Conservation (phyloP, 2,113 vertebrate species). For the Brachionichthys hirsutus region DNA sequence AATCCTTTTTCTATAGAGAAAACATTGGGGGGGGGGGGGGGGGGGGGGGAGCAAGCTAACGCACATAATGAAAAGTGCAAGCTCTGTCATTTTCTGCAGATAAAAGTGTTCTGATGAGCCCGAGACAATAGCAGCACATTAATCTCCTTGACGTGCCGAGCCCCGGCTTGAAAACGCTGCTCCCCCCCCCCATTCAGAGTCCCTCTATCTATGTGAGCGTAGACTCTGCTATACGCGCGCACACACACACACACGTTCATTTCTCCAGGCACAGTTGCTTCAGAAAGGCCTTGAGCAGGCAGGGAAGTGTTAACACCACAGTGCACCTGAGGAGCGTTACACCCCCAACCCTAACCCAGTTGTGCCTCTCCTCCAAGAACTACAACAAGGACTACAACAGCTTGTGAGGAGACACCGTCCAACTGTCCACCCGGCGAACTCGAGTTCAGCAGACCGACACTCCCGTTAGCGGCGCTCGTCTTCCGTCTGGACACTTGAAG, state of each 20-base stretch:
- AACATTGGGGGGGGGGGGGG: conserved; percentile 9
- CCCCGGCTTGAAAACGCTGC: conserved; percentile 65
- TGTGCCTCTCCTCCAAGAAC: no score
- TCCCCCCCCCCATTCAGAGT: conserved; percentile 45
- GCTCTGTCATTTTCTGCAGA: conserved; percentile 76
- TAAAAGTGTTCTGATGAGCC: conserved; percentile 77
- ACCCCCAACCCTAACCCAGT: no score
- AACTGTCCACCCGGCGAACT: no score
- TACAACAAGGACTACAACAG: no score
- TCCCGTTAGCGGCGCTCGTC: no score
- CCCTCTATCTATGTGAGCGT: conserved; percentile 48
- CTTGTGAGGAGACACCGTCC: no score
- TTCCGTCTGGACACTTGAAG: no score
- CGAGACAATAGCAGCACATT: conserved; percentile 77
- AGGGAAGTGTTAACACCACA: no score
- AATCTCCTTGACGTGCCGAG: conserved; percentile 73
- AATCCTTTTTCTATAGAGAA: conserved; percentile 37
- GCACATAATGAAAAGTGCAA: conserved; percentile 79
- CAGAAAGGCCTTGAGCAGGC: no score
- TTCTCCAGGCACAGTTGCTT: not conserved
- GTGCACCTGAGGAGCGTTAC: no score
- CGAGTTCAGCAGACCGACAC: no score
- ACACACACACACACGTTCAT: not conserved
- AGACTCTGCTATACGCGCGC: no score
- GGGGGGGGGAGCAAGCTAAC: conserved; percentile 47